phyloP scores from a whole-genome alignment of 2,797 vertebrate genomes.

The Spea hammondii region DNA sequence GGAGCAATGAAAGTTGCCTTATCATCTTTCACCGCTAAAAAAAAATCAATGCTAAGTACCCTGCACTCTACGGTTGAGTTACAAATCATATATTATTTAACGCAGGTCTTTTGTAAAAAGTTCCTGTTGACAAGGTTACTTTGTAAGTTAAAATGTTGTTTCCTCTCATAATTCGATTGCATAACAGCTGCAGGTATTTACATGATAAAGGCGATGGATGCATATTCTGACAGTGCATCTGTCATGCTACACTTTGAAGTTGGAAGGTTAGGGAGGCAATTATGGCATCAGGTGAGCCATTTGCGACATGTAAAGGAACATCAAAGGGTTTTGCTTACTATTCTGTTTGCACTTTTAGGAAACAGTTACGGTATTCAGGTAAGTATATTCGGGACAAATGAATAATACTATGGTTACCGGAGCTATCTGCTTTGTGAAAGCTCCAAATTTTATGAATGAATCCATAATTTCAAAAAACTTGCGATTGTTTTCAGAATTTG shows the following conservation, averaged over 20 bases:
- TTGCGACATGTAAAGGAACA: conserved; percentile 52
- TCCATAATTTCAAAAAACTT: too few relatives aligned
- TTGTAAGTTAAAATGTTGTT: conserved; percentile 78
- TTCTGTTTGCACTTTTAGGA: too few relatives aligned
- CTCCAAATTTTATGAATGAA: too few relatives aligned
- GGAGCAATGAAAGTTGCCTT: conserved; percentile 59
- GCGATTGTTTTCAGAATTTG: too few relatives aligned
- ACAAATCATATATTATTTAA: conserved; percentile 84
- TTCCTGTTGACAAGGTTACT: conserved; percentile 86
- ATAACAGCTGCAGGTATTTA: conserved; percentile 58
- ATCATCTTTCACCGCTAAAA: conserved; percentile 64
- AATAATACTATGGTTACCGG: too few relatives aligned
- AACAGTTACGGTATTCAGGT: too few relatives aligned
- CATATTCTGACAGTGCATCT: conserved; percentile 69
- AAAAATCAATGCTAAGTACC: conserved; percentile 76
- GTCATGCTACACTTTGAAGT: conserved; percentile 60
- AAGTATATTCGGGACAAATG: too few relatives aligned
- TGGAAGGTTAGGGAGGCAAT: conserved; percentile 56
- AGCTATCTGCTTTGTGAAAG: too few relatives aligned
- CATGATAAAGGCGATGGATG: conserved; percentile 63
- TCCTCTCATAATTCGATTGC: conserved; percentile 60
- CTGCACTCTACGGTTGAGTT: conserved; percentile 73
- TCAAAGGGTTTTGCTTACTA: neutral
- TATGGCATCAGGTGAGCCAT: conserved; percentile 60
- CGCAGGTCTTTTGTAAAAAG: conserved; percentile 77